Evolutionary conservation across 2,888 invertebrate species (phyloP).

Genomic region (Hedychridium roseum): DNA sequence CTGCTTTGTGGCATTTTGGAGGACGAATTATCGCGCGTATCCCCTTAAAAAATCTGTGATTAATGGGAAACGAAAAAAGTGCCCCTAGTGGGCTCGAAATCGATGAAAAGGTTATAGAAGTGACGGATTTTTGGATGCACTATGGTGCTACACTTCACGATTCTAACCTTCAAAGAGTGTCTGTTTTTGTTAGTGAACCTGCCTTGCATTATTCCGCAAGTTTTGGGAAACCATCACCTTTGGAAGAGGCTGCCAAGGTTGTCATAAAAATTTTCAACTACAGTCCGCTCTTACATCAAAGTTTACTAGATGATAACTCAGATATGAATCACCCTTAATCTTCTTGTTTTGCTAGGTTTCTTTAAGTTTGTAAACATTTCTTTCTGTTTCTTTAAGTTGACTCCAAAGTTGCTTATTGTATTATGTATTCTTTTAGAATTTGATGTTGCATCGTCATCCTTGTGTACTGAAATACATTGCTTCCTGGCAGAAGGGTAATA

Average conservation of each 20-base stretch:
- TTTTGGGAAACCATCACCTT: conserved; percentile 67
- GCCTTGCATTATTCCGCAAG: conserved; percentile 65
- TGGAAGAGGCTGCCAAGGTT: conserved; percentile 82
- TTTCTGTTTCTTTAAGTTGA: too few species aligned
- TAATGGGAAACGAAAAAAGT: conserved; percentile 81
- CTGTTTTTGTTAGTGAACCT: conserved; percentile 79
- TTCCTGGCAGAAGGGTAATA: conserved; percentile 80
- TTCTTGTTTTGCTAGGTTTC: too few species aligned
- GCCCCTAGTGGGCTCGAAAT: conserved; percentile 78
- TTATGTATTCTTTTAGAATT: conserved; percentile 71
- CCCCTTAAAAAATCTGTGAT: too few species aligned
- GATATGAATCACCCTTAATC: too few species aligned
- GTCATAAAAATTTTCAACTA: too few species aligned
- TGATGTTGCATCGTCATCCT: conserved; percentile 87
- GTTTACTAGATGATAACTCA: too few species aligned
- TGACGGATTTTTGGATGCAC: conserved; percentile 81
- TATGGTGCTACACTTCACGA: conserved; percentile 71
- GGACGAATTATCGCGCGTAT: too few species aligned
- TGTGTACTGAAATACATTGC: conserved; percentile 84
- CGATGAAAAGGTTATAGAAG: conserved; percentile 78
- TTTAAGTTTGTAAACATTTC: too few species aligned
- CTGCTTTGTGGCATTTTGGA: too few species aligned
- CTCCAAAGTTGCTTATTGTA: too few species aligned
- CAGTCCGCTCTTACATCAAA: too few species aligned
- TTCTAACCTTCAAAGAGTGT: conserved; percentile 71